Percentiles rank a stretch among this genome's conserved stretches.
Evolutionary conservation across 2,113 vertebrate genomes (phyloP).

Genomic region (Procavia capensis): DNA sequence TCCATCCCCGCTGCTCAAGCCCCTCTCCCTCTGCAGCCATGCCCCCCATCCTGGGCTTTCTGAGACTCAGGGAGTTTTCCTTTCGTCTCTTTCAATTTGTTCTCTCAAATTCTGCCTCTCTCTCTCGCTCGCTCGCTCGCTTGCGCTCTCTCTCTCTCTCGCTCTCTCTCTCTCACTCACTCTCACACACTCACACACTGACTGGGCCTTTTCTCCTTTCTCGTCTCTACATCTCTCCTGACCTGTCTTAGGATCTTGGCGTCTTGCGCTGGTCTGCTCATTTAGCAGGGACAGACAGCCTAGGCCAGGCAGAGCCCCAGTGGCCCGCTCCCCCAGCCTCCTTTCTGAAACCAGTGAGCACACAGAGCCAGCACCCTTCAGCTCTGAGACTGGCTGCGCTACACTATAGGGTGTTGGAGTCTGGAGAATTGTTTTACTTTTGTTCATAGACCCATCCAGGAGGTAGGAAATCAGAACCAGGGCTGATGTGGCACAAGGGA

Average conservation of each 20-base stretch:
- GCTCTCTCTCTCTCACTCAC: not conserved
- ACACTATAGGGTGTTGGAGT: not conserved
- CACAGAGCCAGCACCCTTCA: not conserved
- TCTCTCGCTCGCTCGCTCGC: too few relatives aligned
- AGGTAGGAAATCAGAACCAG: not conserved
- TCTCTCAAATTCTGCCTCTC: not conserved
- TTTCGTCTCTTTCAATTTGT: not conserved
- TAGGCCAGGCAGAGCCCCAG: not conserved
- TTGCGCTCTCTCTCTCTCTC: not conserved
- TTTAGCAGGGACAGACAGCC: not conserved
- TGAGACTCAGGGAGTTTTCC: too few relatives aligned
- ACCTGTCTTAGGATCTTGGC: not conserved
- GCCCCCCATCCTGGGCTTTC: not conserved
- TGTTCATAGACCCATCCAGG: not conserved
- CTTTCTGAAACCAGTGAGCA: not conserved
- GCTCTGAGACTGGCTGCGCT: not conserved
- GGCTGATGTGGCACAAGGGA: not conserved
- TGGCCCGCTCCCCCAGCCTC: not conserved
- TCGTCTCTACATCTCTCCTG: not conserved
- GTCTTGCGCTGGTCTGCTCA: not conserved
- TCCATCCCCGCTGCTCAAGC: not conserved
- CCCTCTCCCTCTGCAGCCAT: not conserved
- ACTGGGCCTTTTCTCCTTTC: not conserved
- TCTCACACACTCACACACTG: too few relatives aligned
- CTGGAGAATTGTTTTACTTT: not conserved